A percentile compares a stretch with the other conserved stretches of the same genome.
Conservation (phyloP, 2,113 vertebrate genomes). For the Heteronetta atricapilla region DNA sequence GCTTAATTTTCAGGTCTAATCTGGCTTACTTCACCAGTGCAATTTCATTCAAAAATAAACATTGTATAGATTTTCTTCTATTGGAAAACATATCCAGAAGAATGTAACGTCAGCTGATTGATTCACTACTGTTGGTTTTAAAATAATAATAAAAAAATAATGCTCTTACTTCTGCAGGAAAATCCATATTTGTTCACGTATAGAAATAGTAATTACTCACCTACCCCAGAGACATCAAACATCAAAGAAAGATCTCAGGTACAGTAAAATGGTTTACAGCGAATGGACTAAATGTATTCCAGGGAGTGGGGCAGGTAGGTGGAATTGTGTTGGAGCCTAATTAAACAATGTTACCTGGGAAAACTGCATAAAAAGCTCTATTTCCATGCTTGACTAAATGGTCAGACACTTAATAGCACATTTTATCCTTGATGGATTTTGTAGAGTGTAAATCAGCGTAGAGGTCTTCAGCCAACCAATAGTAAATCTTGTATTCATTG, state of each 20-base stretch:
- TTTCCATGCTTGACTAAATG: neutral
- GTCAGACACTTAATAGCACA: neutral
- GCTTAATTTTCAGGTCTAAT: constrained; percentile 17
- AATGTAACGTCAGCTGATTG: neutral
- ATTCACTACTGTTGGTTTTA: neutral
- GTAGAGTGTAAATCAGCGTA: neutral
- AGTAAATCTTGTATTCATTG: neutral
- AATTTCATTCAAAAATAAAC: neutral
- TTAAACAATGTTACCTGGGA: neutral
- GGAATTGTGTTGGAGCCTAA: neutral
- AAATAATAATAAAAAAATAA: neutral
- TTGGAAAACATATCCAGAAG: neutral
- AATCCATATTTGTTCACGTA: constrained; percentile 76
- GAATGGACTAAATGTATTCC: neutral
- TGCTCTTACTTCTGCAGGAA: constrained; percentile 66
- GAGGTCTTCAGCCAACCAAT: neutral
- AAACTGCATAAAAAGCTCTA: neutral
- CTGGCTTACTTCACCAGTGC: neutral
- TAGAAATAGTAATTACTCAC: constrained; percentile 72
- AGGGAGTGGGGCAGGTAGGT: neutral
- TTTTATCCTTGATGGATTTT: neutral
- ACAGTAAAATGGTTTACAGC: neutral
- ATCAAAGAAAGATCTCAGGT: constrained; percentile 49
- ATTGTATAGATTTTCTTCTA: neutral
- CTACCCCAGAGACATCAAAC: neutral